phyloP scores from a whole-genome alignment of 2,888 invertebrate species.

The Elysia crispata region DNA sequence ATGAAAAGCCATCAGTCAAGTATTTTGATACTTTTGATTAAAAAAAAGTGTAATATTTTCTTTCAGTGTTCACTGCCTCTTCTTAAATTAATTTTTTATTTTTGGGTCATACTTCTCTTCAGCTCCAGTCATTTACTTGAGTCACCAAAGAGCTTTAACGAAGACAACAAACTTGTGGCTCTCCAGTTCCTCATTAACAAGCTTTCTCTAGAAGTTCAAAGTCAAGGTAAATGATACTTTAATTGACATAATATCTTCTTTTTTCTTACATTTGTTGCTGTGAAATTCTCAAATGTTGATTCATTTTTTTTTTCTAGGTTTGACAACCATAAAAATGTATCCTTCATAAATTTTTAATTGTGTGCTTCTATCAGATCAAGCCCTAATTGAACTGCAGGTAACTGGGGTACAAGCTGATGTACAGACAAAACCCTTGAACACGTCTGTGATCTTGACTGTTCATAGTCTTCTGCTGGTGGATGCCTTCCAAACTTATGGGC shows the following conservation, averaged over 20 bases:
- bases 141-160: conserved; percentile 15
- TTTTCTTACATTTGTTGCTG: background rate
- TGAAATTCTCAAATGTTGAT: background rate
- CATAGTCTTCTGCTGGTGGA: conserved; percentile 95
- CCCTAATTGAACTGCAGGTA: conserved; percentile 95
- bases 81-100: too few relatives aligned
- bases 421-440: conserved; percentile 86
- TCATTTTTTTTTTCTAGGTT: background rate
- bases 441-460: conserved; percentile 89
- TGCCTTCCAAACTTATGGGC: conserved; percentile 95
- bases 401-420: conserved; percentile 89
- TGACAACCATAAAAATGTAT: background rate
- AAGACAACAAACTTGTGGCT: conserved; percentile 83
- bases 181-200: conserved; percentile 90
- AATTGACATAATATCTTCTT: background rate
- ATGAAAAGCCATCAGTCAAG: too few relatives aligned
- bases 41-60: too few relatives aligned
- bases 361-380: conserved; percentile 82
- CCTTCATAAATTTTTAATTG: too few relatives aligned
- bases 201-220: conserved; percentile 86
- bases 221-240: conserved; percentile 71
- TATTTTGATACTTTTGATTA: too few relatives aligned
- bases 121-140: too few relatives aligned
- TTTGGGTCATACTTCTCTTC: too few relatives aligned
- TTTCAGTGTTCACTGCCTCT: too few relatives aligned